Evolutionary conservation across 2,113 vertebrate species (phyloP).

Genomic region (Microtus montanus): DNA sequence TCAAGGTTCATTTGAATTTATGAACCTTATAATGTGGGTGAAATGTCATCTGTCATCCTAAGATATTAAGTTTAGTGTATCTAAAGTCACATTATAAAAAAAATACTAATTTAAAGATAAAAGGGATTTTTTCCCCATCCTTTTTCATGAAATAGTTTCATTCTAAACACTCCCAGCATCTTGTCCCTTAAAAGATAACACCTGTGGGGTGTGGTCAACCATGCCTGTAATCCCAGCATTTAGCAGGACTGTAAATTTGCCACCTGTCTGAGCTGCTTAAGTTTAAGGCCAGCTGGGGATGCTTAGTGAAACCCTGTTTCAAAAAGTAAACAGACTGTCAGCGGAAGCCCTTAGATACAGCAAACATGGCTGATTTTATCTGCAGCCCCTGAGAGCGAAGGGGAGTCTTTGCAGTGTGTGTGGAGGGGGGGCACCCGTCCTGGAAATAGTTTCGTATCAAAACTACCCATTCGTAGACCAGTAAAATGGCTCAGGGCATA

Average conservation of each 20-base stretch:
- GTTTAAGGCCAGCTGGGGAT: background rate
- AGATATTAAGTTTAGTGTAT: background rate
- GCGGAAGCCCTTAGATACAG: background rate
- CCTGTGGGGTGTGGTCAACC: background rate
- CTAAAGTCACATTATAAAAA: background rate
- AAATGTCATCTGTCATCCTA: slow-evolving; percentile 11
- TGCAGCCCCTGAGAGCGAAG: background rate
- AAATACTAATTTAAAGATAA: background rate
- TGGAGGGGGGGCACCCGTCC: background rate
- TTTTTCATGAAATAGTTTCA: background rate
- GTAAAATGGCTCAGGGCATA: background rate
- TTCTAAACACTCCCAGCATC: background rate
- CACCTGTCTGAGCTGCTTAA: background rate
- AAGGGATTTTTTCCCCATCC: background rate
- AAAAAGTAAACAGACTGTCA: background rate
- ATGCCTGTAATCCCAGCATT: background rate
- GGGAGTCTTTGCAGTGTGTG: background rate
- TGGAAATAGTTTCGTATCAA: background rate
- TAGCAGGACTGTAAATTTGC: too few relatives aligned
- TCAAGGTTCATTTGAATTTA: slow-evolving; percentile 17
- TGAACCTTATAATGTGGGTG: slow-evolving; percentile 7
- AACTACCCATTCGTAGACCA: background rate
- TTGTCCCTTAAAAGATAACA: background rate
- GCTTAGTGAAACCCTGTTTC: background rate
- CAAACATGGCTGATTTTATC: background rate